Evolutionary conservation across 1,140 invertebrate genomes (phyloP).

Genomic region (Camponotus pennsylvanicus): DNA sequence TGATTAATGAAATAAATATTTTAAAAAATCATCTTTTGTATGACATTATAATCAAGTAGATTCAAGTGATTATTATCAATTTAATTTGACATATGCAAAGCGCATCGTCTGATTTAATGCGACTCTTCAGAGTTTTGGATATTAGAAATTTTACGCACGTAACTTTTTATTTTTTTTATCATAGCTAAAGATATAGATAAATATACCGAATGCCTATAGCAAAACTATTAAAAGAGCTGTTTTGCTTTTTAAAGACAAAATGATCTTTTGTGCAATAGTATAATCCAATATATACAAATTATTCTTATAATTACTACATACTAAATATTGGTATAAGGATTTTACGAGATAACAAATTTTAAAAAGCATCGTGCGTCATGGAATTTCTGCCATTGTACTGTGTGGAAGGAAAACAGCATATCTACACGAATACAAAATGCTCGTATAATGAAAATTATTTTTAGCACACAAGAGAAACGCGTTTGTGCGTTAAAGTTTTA

Average conservation of each 20-base stretch:
- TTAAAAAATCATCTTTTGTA: background rate
- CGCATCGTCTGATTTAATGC: background rate
- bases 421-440: conserved; percentile 57
- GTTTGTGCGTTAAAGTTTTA: conserved; percentile 9
- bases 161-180: conserved; percentile 52
- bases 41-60: background rate
- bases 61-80: background rate
- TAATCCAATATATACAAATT: conserved; percentile 70
- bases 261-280: conserved; percentile 15
- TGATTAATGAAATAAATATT: background rate
- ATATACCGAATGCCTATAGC: conserved; percentile 67
- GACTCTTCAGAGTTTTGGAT: conserved; percentile 29
- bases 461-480: conserved; percentile 7
- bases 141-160: conserved; percentile 2
- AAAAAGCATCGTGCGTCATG: conserved; percentile 51
- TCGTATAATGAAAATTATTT: conserved; percentile 31
- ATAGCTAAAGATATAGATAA: conserved; percentile 54
- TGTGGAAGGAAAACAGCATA: conserved; percentile 64
- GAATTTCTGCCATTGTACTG: conserved; percentile 72
- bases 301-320: conserved; percentile 71
- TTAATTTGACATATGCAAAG: background rate
- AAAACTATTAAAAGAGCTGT: conserved; percentile 34
- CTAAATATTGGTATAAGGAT: conserved; percentile 54
- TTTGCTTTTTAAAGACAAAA: conserved; percentile 18
- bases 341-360: conserved; percentile 43